Conservation (phyloP, 1,140 invertebrate genomes). For the Latrodectus geometricus region DNA sequence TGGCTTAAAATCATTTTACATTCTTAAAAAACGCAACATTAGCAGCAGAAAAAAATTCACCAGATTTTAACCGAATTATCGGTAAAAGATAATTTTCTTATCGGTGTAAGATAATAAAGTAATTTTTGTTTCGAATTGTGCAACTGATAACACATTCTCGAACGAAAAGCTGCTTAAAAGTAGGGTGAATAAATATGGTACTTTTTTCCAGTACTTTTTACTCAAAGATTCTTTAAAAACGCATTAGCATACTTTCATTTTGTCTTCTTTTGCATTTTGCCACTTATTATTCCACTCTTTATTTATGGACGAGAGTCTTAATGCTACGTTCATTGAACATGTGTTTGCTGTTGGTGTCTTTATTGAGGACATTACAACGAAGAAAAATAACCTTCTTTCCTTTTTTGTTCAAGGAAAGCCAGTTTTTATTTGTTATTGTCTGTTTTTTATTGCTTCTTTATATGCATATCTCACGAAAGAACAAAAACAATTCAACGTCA, state of each 20-base stretch:
- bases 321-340: background rate
- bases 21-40: no score
- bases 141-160: background rate
- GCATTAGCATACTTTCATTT: background rate
- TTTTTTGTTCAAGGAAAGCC: background rate
- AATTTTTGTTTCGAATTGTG: no score
- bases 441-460: background rate
- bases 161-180: background rate
- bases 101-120: no score
- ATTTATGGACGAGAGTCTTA: background rate
- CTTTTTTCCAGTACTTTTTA: background rate
- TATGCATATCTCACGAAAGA: background rate
- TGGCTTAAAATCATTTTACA: no score
- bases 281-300: background rate
- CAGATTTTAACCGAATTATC: no score
- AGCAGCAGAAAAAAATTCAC: no score
- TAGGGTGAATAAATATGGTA: background rate
- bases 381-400: background rate
- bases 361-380: background rate
- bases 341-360: background rate
- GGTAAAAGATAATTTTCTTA: no score
- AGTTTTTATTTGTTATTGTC: background rate
- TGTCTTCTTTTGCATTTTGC: background rate
- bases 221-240: background rate
- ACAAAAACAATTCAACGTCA: slow-evolving; percentile 24